Base-by-base conservation (phyloP, 1,140 invertebrate species). In the Diachasma alloeum region DNA sequence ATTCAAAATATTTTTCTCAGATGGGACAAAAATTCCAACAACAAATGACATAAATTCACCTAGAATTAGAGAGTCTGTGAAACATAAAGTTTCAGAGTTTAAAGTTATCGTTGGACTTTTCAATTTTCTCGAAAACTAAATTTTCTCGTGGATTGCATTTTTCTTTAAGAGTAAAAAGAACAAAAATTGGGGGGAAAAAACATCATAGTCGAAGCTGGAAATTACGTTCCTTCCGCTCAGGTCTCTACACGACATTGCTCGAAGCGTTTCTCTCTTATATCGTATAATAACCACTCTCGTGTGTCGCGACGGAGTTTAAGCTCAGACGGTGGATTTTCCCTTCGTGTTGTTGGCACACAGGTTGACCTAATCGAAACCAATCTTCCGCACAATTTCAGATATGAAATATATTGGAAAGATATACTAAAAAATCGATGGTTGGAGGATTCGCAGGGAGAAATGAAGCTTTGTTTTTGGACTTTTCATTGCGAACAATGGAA, bases 331-430 rank as follows among this genome's bases (percentile, higher is more conserved):
- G 69, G 42, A 46, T 72, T 48, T 48, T 17, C 39, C 19, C 48
- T 19, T 63, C 59, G 19, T 26, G 59, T 63, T 63, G 59, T 31
- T 31, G 24, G 48, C 48, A 48, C 67, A 69, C 69, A 72, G 69
- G 69, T 72, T 53, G 69, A 72, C 69, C 69, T 72, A 72, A 72
- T 72, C 69, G 36, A 72, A 72, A 46, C 44, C 69, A 72, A 72
- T 72, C 69, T 72, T 72, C 69, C 69, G 9, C 13, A 24, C 69
- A 72, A 72, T 72, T 72, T 72, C 69, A 46, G 3, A 24, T 42
- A 44, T n/a, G 44, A 72, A 42, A 37, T 44, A 39, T 42, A 48
- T 72, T 42, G 39, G 15, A 53, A 53, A 19, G 15, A 19, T 53
- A 53, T 4, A 3, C 15, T 53, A 53, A n/a, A 53, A 53, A 53